These are phyloP conservation scores for Armadillidium nasatum DNA, from an alignment of 1,140 invertebrate genomes.

Conservation along the genomic window DNA sequence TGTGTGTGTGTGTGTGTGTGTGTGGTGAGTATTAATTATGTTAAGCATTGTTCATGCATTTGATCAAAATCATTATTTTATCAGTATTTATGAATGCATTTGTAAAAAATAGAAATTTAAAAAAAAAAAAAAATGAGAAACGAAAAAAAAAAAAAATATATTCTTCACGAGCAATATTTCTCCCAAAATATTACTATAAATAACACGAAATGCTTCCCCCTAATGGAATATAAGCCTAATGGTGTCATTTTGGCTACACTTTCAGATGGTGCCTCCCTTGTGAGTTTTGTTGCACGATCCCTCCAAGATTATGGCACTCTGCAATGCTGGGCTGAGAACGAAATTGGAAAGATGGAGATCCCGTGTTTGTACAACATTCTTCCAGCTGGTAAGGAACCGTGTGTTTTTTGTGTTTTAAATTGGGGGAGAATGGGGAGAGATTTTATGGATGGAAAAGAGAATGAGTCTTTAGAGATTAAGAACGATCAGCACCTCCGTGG, in stretches of 20 bases:
- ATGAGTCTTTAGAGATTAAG: not conserved
- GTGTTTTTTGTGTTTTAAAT: too few species aligned
- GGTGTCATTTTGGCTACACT: not conserved
- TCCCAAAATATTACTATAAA: not conserved
- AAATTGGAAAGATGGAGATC: slow-evolving; percentile 29
- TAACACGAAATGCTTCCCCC: not conserved
- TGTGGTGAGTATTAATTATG: too few species aligned
- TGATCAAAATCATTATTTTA: too few species aligned
- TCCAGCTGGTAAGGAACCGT: slow-evolving; percentile 7
- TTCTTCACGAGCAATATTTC: not conserved
- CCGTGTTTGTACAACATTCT: slow-evolving; percentile 30
- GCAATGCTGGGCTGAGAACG: slow-evolving; percentile 35
- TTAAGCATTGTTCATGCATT: too few species aligned
- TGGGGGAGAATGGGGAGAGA: not conserved
- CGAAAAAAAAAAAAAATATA: not conserved
- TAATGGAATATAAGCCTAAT: slow-evolving; percentile 3
- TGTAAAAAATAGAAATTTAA: too few species aligned
- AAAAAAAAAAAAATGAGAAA: not conserved
- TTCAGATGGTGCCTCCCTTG: slow-evolving; percentile 7
- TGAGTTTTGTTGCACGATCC: slow-evolving; percentile 24
- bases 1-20: too few species aligned
- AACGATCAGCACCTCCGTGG: not conserved
- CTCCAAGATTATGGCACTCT: slow-evolving; percentile 31
- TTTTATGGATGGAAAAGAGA: not conserved
- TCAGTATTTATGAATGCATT: too few species aligned